A percentile compares a stretch with the other conserved stretches of the same genome.
Evolutionary conservation across 2,113 vertebrate genomes (phyloP).

Genomic region (Seriola aureovittata): DNA sequence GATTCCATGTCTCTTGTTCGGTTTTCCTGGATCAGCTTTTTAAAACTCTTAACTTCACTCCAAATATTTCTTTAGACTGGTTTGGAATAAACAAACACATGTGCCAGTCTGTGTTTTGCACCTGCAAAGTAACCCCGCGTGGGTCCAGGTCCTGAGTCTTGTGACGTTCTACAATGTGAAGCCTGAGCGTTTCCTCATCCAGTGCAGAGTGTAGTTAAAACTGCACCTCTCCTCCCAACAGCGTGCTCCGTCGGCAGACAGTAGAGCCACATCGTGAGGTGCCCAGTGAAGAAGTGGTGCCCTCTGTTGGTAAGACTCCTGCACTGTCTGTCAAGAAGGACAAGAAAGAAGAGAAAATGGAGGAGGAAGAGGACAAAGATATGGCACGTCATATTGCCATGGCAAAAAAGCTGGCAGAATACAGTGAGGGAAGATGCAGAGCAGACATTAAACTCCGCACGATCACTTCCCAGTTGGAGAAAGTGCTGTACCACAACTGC

Average conservation of each 20-base stretch:
- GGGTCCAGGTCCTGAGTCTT: slow-evolving; percentile 80
- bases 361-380: slow-evolving; percentile 53
- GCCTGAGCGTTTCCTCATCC: slow-evolving; percentile 72
- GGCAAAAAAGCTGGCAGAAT: slow-evolving; percentile 69
- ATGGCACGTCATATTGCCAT: slow-evolving; percentile 47
- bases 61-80: slow-evolving; percentile 60
- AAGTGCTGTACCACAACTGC: slow-evolving; percentile 72
- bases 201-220: slow-evolving; percentile 83
- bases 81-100: slow-evolving; percentile 65
- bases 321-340: slow-evolving; percentile 60
- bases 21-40: slow-evolving; percentile 63
- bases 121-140: slow-evolving; percentile 61
- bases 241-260: slow-evolving; percentile 76
- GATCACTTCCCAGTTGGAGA: slow-evolving; percentile 72
- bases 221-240: slow-evolving; percentile 84
- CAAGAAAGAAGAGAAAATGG: slow-evolving; percentile 59
- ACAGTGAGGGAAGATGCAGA: slow-evolving; percentile 73
- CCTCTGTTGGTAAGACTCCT: slow-evolving; percentile 72
- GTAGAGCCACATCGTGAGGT: slow-evolving; percentile 69
- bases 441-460: slow-evolving; percentile 75
- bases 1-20: slow-evolving; percentile 55
- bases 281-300: slow-evolving; percentile 63
- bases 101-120: slow-evolving; percentile 57
- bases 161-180: slow-evolving; percentile 84
- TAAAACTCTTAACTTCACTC: slow-evolving; percentile 35